Percentiles rank a stretch among this genome's conserved stretches.
These are phyloP conservation scores for Lipotes vexillifer DNA, from an alignment of 2,113 vertebrate species.

Conservation along the genomic window DNA sequence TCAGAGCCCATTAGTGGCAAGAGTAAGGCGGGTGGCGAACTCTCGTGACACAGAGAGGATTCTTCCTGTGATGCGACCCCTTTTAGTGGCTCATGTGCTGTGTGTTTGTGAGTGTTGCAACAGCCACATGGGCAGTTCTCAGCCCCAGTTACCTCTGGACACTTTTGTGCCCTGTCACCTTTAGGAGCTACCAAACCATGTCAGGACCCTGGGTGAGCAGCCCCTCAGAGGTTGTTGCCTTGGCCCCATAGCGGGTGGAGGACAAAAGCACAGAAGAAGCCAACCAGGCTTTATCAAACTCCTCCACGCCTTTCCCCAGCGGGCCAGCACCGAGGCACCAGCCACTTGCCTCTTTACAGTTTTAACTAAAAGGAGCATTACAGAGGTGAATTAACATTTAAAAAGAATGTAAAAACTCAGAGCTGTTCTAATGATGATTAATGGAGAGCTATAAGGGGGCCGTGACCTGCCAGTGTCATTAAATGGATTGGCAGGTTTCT, in stretches of 20 bases:
- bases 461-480: conserved; percentile 83
- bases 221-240: not conserved
- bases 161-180: not conserved
- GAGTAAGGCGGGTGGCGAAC: not conserved
- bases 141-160: fast-evolving
- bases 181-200: not conserved
- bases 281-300: conserved; percentile 71
- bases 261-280: conserved; percentile 50
- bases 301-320: conserved; percentile 64
- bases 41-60: not conserved
- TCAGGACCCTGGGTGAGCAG: not conserved
- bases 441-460: conserved; percentile 83
- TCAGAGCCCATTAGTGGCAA: not conserved
- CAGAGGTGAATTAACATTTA: conserved; percentile 86
- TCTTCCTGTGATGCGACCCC: fast-evolving
- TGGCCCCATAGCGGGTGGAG: not conserved
- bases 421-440: conserved; percentile 84
- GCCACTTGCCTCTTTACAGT: conserved; percentile 74
- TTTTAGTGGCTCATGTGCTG: not conserved
- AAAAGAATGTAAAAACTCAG: conserved; percentile 84
- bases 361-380: conserved; percentile 80
- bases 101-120: not conserved
- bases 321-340: conserved; percentile 56
- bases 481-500: conserved; percentile 87
- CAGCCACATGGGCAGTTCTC: not conserved